Conservation (phyloP, 1,140 invertebrate genomes). For the Kradibia gibbosae region DNA sequence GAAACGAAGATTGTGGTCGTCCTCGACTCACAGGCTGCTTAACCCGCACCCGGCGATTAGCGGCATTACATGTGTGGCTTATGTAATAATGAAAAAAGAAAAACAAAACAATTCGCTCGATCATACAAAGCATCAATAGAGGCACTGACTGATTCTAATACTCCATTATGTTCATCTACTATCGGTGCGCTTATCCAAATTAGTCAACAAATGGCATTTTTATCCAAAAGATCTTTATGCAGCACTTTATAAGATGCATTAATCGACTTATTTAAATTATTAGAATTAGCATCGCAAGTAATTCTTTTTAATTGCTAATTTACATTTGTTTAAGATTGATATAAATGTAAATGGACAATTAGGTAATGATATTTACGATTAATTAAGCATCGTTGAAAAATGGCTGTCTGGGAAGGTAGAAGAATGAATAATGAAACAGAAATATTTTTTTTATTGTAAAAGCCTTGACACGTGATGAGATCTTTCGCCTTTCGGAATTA, state of each 20-base stretch:
- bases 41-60: slow-evolving; percentile 55
- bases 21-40: slow-evolving; percentile 20
- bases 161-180: not conserved
- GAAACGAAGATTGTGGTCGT: slow-evolving; percentile 69
- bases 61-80: slow-evolving; percentile 52
- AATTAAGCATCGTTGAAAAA: not conserved
- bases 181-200: not conserved
- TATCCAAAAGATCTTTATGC: too few species aligned
- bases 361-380: not conserved
- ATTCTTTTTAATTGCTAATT: too few species aligned
- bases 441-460: not conserved
- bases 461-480: not conserved
- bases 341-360: not conserved
- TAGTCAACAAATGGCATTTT: not conserved
- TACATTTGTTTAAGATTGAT: not conserved
- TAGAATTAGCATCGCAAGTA: too few species aligned
- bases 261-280: too few species aligned
- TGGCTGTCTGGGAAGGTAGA: not conserved
- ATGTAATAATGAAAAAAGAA: too few species aligned
- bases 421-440: not conserved
- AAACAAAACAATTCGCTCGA: slow-evolving; percentile 52
- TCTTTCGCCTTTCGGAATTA: slow-evolving; percentile 19
- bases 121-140: slow-evolving; percentile 34
- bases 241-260: too few species aligned
- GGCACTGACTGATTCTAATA: not conserved